Percentiles rank a stretch among this genome's conserved stretches.
Evolutionary conservation across 2,113 vertebrate species (phyloP).

Genomic region (Microtus oregoni): DNA sequence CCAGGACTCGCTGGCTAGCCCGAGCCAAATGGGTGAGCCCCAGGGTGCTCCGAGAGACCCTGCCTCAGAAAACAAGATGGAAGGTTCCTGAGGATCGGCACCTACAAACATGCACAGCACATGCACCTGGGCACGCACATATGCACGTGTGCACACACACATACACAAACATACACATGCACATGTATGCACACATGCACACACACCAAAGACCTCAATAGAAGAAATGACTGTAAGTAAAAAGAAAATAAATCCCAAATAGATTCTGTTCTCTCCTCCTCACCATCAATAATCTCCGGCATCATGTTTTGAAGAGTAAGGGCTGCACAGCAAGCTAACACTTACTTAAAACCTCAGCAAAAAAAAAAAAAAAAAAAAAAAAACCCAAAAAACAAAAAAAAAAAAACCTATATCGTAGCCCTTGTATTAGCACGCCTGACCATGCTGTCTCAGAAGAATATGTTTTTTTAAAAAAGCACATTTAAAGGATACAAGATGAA

Average conservation of each 20-base stretch:
- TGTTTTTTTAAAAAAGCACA: constrained; percentile 15
- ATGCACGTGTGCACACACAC: too few species aligned
- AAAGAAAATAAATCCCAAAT: not conserved
- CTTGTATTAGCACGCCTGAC: not conserved
- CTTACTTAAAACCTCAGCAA: constrained; percentile 2
- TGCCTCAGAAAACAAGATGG: not conserved
- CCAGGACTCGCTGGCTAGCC: not conserved
- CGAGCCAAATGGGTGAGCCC: not conserved
- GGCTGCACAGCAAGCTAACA: not conserved
- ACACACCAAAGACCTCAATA: not conserved
- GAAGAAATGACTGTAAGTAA: not conserved
- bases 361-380: too few species aligned
- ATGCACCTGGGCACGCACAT: not conserved
- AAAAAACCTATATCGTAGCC: not conserved
- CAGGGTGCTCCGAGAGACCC: too few species aligned
- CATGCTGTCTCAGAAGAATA: not conserved
- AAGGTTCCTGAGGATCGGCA: not conserved
- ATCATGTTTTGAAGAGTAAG: too few species aligned
- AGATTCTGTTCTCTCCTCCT: not conserved
- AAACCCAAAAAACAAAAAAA: too few species aligned
- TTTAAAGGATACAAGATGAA: constrained; percentile 50
- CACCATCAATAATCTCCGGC: not conserved
- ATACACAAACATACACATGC: too few species aligned
- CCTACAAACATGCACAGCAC: not conserved
- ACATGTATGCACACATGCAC: not conserved